Evolutionary conservation across 2,113 vertebrate species (phyloP).

Genomic region (Aleadryas rufinucha): DNA sequence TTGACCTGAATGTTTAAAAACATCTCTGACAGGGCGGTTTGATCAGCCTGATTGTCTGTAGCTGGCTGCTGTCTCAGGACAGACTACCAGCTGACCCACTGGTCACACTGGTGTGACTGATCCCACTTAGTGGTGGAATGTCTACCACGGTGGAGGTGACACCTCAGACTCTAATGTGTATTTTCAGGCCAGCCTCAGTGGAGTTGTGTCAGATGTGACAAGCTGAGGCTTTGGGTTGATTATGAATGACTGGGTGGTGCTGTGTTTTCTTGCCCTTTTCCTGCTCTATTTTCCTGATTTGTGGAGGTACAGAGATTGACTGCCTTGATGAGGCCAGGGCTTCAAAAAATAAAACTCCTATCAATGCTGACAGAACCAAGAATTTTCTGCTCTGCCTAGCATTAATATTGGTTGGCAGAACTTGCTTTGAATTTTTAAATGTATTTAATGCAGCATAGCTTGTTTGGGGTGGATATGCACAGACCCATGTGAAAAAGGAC

Average conservation of each 20-base stretch:
- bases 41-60: not conserved
- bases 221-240: not conserved
- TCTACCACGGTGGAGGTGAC: not conserved
- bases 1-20: not conserved
- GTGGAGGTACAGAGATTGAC: not conserved
- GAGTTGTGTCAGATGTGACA: not conserved
- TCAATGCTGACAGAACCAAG: not conserved
- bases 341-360: not conserved
- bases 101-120: not conserved
- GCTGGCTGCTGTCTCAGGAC: not conserved
- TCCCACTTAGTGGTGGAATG: not conserved
- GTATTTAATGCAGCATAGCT: not conserved
- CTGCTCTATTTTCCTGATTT: not conserved
- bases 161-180: not conserved
- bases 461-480: not conserved
- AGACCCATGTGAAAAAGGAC: not conserved
- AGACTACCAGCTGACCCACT: not conserved
- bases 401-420: not conserved
- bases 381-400: not conserved
- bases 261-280: not conserved
- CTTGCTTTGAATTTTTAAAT: conserved; percentile 15
- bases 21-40: not conserved
- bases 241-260: not conserved
- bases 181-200: not conserved
- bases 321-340: not conserved